Conservation (phyloP, 2,797 vertebrate species). For the Pseudotriccus pelzelni region DNA sequence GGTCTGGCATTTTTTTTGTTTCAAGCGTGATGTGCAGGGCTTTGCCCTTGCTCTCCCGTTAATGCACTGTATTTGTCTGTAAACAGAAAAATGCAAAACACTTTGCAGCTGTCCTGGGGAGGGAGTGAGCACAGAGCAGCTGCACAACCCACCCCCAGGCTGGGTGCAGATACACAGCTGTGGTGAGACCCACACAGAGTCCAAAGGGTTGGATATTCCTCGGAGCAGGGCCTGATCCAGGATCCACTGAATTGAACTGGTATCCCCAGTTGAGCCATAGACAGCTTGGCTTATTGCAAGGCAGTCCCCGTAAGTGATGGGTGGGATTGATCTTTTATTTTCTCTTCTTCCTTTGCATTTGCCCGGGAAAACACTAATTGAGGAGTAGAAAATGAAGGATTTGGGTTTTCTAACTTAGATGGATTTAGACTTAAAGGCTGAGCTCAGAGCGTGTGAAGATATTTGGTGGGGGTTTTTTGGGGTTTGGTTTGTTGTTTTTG, state of each 20-base stretch:
- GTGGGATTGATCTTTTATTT: neutral
- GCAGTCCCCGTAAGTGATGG: neutral
- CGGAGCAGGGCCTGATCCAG: neutral
- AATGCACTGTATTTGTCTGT: neutral
- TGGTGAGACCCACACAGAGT: neutral
- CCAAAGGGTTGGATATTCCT: neutral
- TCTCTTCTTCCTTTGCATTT: neutral
- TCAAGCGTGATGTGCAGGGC: neutral
- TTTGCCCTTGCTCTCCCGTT: neutral
- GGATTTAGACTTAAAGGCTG: neutral
- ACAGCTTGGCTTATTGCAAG: neutral
- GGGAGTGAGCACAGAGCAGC: neutral
- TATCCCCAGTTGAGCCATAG: fast-evolving
- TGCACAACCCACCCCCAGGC: neutral
- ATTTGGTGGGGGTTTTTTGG: fast-evolving
- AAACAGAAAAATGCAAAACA: neutral
- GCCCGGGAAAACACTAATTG: neutral
- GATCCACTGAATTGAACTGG: neutral
- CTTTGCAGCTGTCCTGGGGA: neutral
- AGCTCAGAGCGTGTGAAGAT: neutral
- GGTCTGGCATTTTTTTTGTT: neutral
- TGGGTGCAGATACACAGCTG: neutral
- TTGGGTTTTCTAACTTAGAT: neutral
- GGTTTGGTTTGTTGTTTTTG: neutral
- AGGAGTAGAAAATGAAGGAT: neutral